Evolutionary conservation across 2,797 vertebrate species (phyloP).

Genomic region (Sebastes variabilis): DNA sequence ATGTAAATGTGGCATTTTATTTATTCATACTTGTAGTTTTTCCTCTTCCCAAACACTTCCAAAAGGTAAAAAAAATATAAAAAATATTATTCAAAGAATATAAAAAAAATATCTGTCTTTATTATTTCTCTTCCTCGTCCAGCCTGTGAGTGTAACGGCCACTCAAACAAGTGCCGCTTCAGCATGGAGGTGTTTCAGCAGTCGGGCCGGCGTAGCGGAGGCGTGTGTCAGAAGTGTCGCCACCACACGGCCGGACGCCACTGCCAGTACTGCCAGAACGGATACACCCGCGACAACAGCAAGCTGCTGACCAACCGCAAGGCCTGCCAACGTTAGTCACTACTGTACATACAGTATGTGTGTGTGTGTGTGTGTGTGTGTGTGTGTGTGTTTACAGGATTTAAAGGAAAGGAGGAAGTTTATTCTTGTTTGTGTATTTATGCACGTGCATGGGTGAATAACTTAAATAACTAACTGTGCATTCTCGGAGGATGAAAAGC

Average conservation of each 20-base stretch:
- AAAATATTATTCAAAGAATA: background rate
- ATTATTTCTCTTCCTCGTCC: background rate
- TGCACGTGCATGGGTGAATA: background rate
- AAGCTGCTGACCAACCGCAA: conserved; percentile 85
- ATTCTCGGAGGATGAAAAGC: conserved; percentile 14
- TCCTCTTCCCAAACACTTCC: background rate
- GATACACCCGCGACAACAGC: conserved; percentile 86
- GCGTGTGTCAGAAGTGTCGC: conserved; percentile 90
- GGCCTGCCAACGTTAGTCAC: conserved; percentile 89
- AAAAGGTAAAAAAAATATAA: background rate
- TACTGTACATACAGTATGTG: background rate
- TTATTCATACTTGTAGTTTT: background rate
- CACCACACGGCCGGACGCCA: conserved; percentile 91
- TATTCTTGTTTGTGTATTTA: background rate
- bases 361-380: conserved; percentile 26
- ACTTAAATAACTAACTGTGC: background rate
- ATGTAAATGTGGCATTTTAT: background rate
- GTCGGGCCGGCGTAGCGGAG: conserved; percentile 89
- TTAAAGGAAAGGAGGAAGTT: background rate
- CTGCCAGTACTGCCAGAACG: conserved; percentile 92
- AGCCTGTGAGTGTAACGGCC: conserved; percentile 91
- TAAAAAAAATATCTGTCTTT: background rate
- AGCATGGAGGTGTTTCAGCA: conserved; percentile 91
- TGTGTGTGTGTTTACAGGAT: background rate
- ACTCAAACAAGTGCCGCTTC: conserved; percentile 90